A percentile compares a stretch with the other conserved stretches of the same genome.
Evolutionary conservation across 2,888 invertebrate species (phyloP).

Genomic region (Silvanus unidentatus): DNA sequence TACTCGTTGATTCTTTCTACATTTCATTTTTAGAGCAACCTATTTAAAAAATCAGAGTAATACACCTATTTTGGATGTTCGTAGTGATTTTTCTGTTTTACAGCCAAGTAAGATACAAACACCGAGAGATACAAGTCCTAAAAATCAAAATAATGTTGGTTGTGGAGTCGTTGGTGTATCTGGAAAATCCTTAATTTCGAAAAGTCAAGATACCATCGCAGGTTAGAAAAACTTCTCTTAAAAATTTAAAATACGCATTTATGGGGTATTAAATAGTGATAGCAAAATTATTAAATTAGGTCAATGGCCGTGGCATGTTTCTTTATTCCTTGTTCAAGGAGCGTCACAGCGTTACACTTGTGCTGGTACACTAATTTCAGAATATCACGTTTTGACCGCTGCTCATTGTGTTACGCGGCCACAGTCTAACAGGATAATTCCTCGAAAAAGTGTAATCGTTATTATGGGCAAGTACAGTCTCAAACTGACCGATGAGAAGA

Average conservation of each 20-base stretch:
- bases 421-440: conserved; percentile 30
- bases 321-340: conserved; percentile 49
- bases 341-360: no score
- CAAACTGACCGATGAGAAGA: conserved; percentile 45
- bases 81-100: conserved; percentile 29
- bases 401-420: conserved; percentile 57
- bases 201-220: conserved; percentile 54
- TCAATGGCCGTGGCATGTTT: conserved; percentile 66
- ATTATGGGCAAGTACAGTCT: conserved; percentile 41
- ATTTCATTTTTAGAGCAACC: no score
- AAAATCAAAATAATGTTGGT: conserved; percentile 1
- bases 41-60: no score
- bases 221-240: conserved; percentile 45
- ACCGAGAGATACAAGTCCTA: no score
- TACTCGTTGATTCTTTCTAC: no score
- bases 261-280: not conserved
- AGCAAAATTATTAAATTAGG: conserved; percentile 39
- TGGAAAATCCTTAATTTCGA: conserved; percentile 53
- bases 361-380: conserved; percentile 57
- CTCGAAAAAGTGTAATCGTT: conserved; percentile 35
- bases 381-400: conserved; percentile 55
- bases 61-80: conserved; percentile 24
- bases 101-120: conserved; percentile 10
- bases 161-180: conserved; percentile 44
- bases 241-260: no score